Evolutionary conservation across 1,140 invertebrate species (phyloP).

Genomic region (Drosophila paulistorum): DNA sequence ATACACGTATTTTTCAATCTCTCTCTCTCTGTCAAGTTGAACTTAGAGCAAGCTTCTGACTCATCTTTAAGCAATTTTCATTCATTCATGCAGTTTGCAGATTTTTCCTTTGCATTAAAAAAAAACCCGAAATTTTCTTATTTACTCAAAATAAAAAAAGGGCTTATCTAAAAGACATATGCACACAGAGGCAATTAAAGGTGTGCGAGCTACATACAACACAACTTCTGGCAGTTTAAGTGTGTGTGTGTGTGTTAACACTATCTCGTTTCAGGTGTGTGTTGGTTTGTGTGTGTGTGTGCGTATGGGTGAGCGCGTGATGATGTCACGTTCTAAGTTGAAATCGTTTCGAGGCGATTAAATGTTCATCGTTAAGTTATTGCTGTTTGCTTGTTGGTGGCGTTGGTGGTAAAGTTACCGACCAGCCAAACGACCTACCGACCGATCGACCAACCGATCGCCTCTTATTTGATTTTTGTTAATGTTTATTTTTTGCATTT

Average conservation of each 20-base stretch:
- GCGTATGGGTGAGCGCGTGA: constrained; percentile 60
- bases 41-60: constrained; percentile 3
- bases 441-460: background rate
- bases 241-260: constrained; percentile 19
- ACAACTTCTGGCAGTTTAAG: background rate
- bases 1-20: constrained; percentile 1
- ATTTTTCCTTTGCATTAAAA: background rate
- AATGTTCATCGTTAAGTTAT: constrained; percentile 68
- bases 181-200: constrained; percentile 1
- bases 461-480: constrained; percentile 69
- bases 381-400: constrained; percentile 33
- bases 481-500: constrained; percentile 79
- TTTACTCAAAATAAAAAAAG: background rate
- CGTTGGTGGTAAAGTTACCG: constrained; percentile 36
- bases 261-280: constrained; percentile 47
- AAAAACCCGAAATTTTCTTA: background rate
- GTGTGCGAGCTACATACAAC: background rate
- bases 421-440: background rate
- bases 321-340: constrained; percentile 81
- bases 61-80: constrained; percentile 7
- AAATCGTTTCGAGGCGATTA: constrained; percentile 71
- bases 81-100: constrained; percentile 7
- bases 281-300: constrained; percentile 15
- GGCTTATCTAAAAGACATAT: background rate
- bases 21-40: background rate